phyloP scores from a whole-genome alignment of 2,797 vertebrate genomes.

The Sternotherus odoratus region DNA sequence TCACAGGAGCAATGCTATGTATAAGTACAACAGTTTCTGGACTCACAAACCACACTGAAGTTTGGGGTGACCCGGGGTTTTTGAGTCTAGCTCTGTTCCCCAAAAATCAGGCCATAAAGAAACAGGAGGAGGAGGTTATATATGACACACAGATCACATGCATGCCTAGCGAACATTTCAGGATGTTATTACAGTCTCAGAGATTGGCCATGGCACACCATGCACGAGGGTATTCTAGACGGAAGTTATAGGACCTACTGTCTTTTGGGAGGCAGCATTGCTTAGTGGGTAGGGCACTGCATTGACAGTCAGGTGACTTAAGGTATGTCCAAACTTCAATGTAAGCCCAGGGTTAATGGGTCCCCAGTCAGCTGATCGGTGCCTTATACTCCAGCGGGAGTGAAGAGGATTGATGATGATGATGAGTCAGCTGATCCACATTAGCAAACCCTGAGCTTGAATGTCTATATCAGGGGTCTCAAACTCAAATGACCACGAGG shows the following conservation, averaged over 20 bases:
- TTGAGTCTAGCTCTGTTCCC: not conserved
- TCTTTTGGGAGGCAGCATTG: not conserved
- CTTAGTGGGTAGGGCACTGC: not conserved
- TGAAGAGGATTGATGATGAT: no score
- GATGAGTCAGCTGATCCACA: not conserved
- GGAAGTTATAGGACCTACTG: not conserved
- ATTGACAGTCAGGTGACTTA: not conserved
- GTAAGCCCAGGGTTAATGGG: not conserved
- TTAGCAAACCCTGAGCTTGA: not conserved
- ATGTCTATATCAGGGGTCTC: not conserved
- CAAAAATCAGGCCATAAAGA: not conserved
- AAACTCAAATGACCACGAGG: no score
- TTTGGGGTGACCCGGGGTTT: rapidly evolving
- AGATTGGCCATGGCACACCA: not conserved
- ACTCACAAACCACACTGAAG: not conserved
- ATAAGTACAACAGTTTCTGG: not conserved
- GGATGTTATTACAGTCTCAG: not conserved
- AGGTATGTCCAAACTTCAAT: no score
- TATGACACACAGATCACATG: not conserved
- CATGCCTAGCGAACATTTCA: rapidly evolving
- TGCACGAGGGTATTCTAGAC: not conserved
- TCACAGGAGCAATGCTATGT: not conserved
- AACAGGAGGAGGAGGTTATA: not conserved
- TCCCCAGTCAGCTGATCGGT: not conserved
- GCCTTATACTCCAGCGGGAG: no score